Percentiles rank a stretch among this genome's conserved stretches.
Conservation (phyloP, 2,797 vertebrate genomes). For the Hylomyscus alleni region DNA sequence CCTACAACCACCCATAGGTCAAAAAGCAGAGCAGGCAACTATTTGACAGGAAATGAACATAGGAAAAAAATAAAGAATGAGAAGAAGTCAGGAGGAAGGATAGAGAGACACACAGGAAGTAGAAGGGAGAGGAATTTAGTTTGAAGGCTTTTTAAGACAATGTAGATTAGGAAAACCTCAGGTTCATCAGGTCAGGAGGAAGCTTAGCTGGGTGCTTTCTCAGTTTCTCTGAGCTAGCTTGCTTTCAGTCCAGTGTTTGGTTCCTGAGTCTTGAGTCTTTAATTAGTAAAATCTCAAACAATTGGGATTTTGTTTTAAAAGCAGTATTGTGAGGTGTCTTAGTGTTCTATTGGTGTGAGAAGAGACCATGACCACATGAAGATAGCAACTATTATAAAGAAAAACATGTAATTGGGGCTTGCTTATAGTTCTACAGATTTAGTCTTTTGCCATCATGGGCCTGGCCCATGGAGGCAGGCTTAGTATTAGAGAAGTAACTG, state of each 20-base stretch:
- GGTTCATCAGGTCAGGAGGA: not conserved
- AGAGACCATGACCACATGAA: not conserved
- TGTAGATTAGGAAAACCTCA: not conserved
- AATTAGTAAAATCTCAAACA: not conserved
- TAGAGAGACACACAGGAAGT: not conserved
- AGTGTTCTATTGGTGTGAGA: not conserved
- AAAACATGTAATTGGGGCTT: not conserved
- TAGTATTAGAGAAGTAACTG: not conserved
- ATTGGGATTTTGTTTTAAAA: too few relatives aligned
- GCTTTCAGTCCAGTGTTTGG: not conserved
- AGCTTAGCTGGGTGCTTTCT: not conserved
- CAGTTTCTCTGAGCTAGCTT: not conserved
- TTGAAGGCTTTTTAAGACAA: not conserved
- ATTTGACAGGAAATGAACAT: not conserved
- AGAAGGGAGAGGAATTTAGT: not conserved
- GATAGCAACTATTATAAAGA: not conserved
- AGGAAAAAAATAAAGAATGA: not conserved
- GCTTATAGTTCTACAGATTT: not conserved
- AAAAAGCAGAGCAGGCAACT: not conserved
- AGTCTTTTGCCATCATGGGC: not conserved
- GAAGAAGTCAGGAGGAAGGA: not conserved
- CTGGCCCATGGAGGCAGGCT: not conserved
- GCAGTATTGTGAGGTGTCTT: too few relatives aligned
- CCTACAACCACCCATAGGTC: too few relatives aligned
- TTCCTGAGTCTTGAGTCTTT: too few relatives aligned